Evolutionary conservation across 2,888 invertebrate species (phyloP).

Genomic region (Orthosia gracilis): DNA sequence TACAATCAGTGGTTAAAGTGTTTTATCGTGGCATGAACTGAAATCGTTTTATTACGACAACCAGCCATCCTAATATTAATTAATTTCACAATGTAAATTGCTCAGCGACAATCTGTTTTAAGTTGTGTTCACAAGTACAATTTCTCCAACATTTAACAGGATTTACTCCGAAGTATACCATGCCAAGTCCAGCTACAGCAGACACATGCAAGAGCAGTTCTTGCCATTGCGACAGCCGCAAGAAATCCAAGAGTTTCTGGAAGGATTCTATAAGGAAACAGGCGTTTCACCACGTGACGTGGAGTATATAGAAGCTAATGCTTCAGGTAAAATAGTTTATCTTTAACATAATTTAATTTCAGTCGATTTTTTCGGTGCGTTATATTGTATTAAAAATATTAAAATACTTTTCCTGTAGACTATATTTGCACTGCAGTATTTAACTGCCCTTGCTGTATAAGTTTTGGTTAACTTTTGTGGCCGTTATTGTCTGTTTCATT

Average conservation of each 20-base stretch:
- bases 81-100: neutral
- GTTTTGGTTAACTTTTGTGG: neutral
- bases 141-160: slow-evolving; percentile 10
- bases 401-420: neutral
- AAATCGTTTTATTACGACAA: too few relatives aligned
- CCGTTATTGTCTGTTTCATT: too few relatives aligned
- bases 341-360: neutral
- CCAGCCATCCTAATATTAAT: too few relatives aligned
- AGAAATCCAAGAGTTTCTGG: slow-evolving; percentile 85
- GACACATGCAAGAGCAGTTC: slow-evolving; percentile 43
- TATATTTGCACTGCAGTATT: neutral
- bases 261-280: slow-evolving; percentile 91
- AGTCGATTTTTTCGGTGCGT: neutral
- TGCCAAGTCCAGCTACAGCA: slow-evolving; percentile 36
- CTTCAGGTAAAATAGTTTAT: slow-evolving; percentile 88
- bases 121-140: neutral
- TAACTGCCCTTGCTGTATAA: neutral
- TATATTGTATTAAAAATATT: too few relatives aligned
- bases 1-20: too few relatives aligned
- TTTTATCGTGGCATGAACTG: too few relatives aligned
- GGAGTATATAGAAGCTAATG: slow-evolving; percentile 95
- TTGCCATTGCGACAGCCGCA: slow-evolving; percentile 63
- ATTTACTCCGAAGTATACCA: slow-evolving; percentile 49
- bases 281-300: slow-evolving; percentile 92
- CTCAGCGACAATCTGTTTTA: neutral